These are phyloP conservation scores for Todus mexicanus DNA, from an alignment of 2,797 vertebrate species.

Conservation along the genomic window DNA sequence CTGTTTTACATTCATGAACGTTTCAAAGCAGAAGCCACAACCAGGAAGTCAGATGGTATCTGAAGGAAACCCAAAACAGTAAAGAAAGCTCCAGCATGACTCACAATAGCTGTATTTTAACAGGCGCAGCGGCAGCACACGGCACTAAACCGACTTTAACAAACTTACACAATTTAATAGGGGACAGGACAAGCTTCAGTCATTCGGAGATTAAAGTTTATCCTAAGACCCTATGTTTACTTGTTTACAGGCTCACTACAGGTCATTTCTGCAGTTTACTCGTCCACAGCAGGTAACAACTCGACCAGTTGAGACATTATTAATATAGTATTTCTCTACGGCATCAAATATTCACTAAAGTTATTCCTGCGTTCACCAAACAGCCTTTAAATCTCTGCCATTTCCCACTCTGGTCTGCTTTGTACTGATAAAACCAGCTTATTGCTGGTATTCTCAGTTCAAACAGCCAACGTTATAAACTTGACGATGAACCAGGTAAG, in stretches of 20 bases:
- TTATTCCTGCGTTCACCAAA: not conserved
- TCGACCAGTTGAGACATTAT: not conserved
- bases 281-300: not conserved
- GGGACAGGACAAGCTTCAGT: not conserved
- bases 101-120: not conserved
- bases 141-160: not conserved
- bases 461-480: not conserved
- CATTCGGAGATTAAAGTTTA: not conserved
- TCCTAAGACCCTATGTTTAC: not conserved
- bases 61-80: not conserved
- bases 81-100: not conserved
- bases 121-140: not conserved
- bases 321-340: not conserved
- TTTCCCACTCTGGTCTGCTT: not conserved
- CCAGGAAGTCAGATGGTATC: not conserved
- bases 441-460: not conserved
- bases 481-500: not conserved
- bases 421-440: not conserved
- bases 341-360: not conserved
- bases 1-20: not conserved
- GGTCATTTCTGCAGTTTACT: not conserved
- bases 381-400: not conserved
- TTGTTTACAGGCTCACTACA: not conserved
- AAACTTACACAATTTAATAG: not conserved
- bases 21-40: not conserved